These are phyloP conservation scores for Loriculus beryllinus DNA, from an alignment of 2,797 vertebrate genomes.

Conservation along the genomic window DNA sequence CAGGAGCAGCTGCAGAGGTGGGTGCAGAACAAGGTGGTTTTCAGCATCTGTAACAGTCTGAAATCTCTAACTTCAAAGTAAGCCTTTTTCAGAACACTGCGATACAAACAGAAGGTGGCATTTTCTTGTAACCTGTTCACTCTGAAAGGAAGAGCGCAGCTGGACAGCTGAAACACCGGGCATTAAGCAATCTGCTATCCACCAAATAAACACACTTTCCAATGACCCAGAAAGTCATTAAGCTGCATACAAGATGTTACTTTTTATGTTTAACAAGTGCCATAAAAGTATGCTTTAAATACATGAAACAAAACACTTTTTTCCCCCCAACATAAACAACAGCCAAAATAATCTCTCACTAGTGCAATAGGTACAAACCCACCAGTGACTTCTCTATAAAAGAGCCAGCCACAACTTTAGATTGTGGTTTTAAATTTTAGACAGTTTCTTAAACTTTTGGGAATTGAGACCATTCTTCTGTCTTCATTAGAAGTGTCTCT, in stretches of 20 bases:
- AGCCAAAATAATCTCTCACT: background rate
- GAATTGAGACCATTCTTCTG: background rate
- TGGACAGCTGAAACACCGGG: background rate
- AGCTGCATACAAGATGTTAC: background rate
- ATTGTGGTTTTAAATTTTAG: background rate
- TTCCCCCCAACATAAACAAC: background rate
- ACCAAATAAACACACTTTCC: background rate
- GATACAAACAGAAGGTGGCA: background rate
- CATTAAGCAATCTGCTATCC: background rate
- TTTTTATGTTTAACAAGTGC: background rate
- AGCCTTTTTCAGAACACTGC: background rate
- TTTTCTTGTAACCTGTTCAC: background rate
- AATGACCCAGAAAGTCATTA: background rate
- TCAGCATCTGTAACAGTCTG: background rate
- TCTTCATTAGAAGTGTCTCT: background rate
- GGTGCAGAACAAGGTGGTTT: background rate
- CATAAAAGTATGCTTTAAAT: background rate
- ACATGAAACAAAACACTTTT: fast-evolving
- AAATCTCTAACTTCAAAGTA: background rate
- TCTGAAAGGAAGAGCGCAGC: background rate
- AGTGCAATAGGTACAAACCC: background rate
- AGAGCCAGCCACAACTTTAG: background rate
- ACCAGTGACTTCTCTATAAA: background rate
- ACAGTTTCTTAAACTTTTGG: background rate
- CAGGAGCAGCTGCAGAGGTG: background rate